Evolutionary conservation across 2,113 vertebrate species (phyloP), one percentile per base, ranked within the genome.

Genomic region (Neogale vison): DNA sequence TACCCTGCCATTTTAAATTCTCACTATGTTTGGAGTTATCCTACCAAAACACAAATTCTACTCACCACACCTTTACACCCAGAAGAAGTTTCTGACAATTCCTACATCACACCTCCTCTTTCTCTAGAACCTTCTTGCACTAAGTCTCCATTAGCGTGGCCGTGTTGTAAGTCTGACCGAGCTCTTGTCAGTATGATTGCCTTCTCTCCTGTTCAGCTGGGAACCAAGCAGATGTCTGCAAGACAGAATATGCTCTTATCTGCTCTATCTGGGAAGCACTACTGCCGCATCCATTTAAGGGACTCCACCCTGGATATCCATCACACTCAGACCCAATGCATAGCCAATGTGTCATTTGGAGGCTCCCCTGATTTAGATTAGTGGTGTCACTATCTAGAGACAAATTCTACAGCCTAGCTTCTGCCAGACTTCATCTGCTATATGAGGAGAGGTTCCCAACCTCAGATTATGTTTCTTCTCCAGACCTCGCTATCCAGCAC

Each of bases 251-350:
- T 29, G 13, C 21, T 6, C 8, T 9, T 9, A 1, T 2, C 83
- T 55, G 20, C 9, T 57, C 57, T 57, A 57, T 57, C 57, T 57
- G 20, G 20, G 36, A 11, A 31, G 7, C 15, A 63, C 1, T 1
- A 3, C 23, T 4, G 2, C 9, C 1, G 0, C 2, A 6, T 1
- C 3, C 23, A 3, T 3, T 6, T 8, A 2, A 29, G 26, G 45
- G 42, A 61, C 52, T 14, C 7, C n/a, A 23, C 26, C 21, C 12
- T 71, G 39, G 21, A 2, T 36, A 26, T 0, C 2, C 20, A 23
- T 5, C 39, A 55, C 12, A 6, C 52, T 34, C 29, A 61, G 26
- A 29, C 12, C 21, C 9, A 5, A 47, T 2, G 18, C 67, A 34
- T 0, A 21, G 1, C 65, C 31, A 34, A 23, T 8, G 67, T 21